These are phyloP conservation scores for Aleadryas rufinucha DNA, from an alignment of 2,113 vertebrate species.

Conservation along the genomic window DNA sequence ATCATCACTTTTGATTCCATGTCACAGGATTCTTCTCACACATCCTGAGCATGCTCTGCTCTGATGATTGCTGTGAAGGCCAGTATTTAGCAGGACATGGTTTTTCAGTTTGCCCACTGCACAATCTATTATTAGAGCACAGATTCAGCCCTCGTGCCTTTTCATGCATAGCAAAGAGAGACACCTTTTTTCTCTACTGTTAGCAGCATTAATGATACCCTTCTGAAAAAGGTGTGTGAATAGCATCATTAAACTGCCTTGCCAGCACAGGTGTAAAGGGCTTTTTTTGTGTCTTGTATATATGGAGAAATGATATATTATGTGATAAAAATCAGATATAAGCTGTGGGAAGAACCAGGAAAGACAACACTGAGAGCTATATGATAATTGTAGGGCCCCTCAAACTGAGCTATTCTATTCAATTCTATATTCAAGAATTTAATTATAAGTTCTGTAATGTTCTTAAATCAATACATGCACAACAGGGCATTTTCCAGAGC, in stretches of 20 bases:
- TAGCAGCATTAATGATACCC: slow-evolving; percentile 12
- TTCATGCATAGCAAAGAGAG: not conserved
- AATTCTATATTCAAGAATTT: not conserved
- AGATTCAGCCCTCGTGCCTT: not conserved
- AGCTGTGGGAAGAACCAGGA: not conserved
- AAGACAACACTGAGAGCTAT: not conserved
- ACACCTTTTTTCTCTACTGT: not conserved
- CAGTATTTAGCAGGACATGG: not conserved
- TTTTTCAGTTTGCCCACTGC: slow-evolving; percentile 9
- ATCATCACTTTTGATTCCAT: not conserved
- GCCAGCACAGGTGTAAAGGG: not conserved
- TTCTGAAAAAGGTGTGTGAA: slow-evolving; percentile 12
- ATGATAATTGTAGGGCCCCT: not conserved
- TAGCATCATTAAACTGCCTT: not conserved
- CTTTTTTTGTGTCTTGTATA: not conserved
- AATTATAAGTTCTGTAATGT: not conserved
- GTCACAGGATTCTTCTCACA: not conserved
- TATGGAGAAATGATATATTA: not conserved
- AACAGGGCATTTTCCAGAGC: not conserved
- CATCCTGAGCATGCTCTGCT: not conserved
- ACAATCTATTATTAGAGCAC: not conserved
- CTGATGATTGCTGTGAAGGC: not conserved
- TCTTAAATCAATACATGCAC: not conserved
- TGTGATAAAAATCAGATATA: not conserved
- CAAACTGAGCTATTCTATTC: not conserved